Base-by-base conservation (phyloP, 2,888 invertebrate genomes). In the Drosophila paucipuncta region DNA sequence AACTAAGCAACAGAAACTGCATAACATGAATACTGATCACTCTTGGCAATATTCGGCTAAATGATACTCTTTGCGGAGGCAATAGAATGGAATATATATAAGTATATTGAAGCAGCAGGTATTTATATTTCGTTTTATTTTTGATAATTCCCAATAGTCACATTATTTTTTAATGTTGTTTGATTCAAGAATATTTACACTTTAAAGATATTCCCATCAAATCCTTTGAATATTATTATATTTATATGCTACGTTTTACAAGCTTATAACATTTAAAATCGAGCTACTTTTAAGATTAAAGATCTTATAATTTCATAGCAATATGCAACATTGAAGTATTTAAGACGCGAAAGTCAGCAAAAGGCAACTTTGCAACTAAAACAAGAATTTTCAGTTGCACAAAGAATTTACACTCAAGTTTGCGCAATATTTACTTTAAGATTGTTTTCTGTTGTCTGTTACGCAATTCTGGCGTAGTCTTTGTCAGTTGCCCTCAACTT, bases 1-100 rank as follows among this genome's bases (percentile, higher is more conserved):
- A 66, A 61, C 57, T 64, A 35, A 64, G 54, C 66, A 73, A 69
- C 68, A 73, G 68, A 75, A 68, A 76, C 67, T 79, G 76, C 80
- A 79, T 68, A 72, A 60, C 62, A 58, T 49, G 47, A 66, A 47
- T 60, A 25, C 30, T 16, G 52, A 68, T 25, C 37, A 31, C 16
- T 7, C 39, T 7, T 7, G 57, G 22, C 18, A 30, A 6, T 68
- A 31, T 16, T 9, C 67, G 71, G 59, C 64, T 30, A 3, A 7
- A 9, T 31, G 43, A 64, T 71, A 39, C 57, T 35, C 65, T 63
- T 13, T 54, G 1, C 35, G 10, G 10, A 11, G 18, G 10, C 10
- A 13, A 11, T n/a, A 7, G 1, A n/a, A 3, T 7, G 2, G 3
- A 2, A 16, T 47, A 2, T 25, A 13, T 13, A 1, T 18, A 22